Base-by-base conservation (phyloP, 2,888 invertebrate species). In the Drosophila tanythrix region DNA sequence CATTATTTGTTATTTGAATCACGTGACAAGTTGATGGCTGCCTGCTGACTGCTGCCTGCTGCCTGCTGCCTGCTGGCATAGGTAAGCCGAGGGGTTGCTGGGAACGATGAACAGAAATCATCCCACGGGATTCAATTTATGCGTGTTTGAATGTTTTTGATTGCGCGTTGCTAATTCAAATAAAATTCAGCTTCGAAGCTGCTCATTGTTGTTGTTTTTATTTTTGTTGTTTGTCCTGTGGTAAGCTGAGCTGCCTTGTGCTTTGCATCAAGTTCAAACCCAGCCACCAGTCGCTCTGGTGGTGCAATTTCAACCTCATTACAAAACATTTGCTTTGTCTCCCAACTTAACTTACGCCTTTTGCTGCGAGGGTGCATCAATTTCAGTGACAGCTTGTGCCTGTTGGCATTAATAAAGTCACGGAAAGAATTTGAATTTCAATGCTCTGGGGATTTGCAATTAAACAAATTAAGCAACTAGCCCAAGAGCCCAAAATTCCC, bases 111-210 rank as follows among this genome's bases (percentile, higher is more conserved):
- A 70, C 58, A 74, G 81, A 89, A 89, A 88, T 82, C 91, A 88
- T 91, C 90, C 90, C 91, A 91, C 90, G 90, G 90, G 90, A 91
- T 88, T 91, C 90, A 91, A 91, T 91, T 91, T 90, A 90, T 89
- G 83, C 85, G 82, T 88, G 90, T 90, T 91, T 91, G 84, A 91
- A 91, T 91, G 91, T 89, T 91, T 91, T 85, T 91, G 91, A 91
- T 90, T 91, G 90, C 72, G 83, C 88, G 74, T 79, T 81, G 90
- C 88, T 89, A 89, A 88, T 88, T 90, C 88, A 89, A 85, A 85
- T 88, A 88, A 78, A 85, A 89, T 70, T 70, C 76, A 68, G 64
- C 75, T 75, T 55, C 69, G 76, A 58, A 76, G 74, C 62, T 57
- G 56, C 43, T 67, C 53, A 40, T 29, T 63, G 51, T 51, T 63